These are phyloP conservation scores for Burhinus bistriatus DNA, from an alignment of 2,113 vertebrate species.

Conservation along the genomic window DNA sequence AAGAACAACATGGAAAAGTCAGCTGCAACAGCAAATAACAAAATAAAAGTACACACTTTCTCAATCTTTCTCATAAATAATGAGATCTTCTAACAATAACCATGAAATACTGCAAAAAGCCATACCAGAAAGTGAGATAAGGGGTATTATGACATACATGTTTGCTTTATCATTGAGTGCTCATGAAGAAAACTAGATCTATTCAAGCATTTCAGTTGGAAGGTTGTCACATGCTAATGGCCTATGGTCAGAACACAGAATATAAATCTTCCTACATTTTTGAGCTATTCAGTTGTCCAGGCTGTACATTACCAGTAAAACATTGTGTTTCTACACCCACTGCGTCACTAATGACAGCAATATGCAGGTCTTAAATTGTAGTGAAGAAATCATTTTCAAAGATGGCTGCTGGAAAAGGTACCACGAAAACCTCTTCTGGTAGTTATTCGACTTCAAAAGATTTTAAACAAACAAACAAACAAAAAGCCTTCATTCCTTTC, in stretches of 20 bases:
- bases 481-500: neutral
- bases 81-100: slow-evolving; percentile 28
- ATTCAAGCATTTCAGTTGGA: slow-evolving; percentile 41
- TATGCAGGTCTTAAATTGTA: neutral
- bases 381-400: neutral
- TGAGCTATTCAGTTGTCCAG: slow-evolving; percentile 2
- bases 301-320: slow-evolving; percentile 17
- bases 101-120: slow-evolving; percentile 20
- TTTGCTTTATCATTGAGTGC: slow-evolving; percentile 44
- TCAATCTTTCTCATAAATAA: slow-evolving; percentile 23
- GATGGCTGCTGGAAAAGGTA: neutral
- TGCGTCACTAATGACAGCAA: neutral
- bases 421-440: neutral
- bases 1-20: slow-evolving; percentile 2
- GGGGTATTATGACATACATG: neutral
- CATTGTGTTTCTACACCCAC: neutral
- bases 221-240: slow-evolving; percentile 35
- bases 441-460: neutral
- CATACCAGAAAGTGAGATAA: slow-evolving; percentile 13
- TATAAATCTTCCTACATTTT: slow-evolving; percentile 6
- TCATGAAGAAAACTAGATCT: slow-evolving; percentile 40
- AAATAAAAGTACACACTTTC: neutral
- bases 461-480: neutral
- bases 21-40: neutral
- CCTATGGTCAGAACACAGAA: slow-evolving; percentile 6